Evolutionary conservation across 1,140 invertebrate species (phyloP).

Genomic region (Steinernema feltiae): DNA sequence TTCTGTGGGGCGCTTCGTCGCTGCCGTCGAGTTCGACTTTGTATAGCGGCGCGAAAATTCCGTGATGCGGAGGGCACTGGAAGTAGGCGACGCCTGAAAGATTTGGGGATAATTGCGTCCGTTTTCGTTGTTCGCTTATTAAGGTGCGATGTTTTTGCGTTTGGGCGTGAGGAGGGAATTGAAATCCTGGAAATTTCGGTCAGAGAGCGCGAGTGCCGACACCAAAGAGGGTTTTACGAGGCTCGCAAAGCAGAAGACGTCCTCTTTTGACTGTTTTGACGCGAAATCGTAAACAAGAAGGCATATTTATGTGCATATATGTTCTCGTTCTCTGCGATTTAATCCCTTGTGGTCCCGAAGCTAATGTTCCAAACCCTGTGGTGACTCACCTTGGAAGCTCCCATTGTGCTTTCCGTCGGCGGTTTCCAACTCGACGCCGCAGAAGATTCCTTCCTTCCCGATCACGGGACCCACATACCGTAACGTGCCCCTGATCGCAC

Average conservation of each 20-base stretch:
- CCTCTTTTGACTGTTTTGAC: too few relatives aligned
- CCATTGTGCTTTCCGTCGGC: conserved; percentile 49
- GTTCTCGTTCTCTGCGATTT: too few relatives aligned
- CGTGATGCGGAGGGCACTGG: conserved; percentile 35
- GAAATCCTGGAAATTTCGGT: background rate
- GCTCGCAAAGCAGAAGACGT: too few relatives aligned
- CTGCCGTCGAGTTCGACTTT: conserved; percentile 43
- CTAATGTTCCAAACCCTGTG: too few relatives aligned
- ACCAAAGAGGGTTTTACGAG: too few relatives aligned
- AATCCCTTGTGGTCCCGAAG: too few relatives aligned
- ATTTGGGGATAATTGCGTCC: background rate
- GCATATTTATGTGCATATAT: too few relatives aligned
- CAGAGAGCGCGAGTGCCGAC: too few relatives aligned
- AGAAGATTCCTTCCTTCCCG: conserved; percentile 48
- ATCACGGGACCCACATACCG: conserved; percentile 43
- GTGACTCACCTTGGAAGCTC: conserved; percentile 39
- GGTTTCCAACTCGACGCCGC: conserved; percentile 46
- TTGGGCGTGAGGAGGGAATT: background rate
- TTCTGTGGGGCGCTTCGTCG: background rate
- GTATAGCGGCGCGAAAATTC: conserved; percentile 47
- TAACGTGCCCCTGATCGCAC: conserved; percentile 26
- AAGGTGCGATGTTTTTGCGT: background rate
- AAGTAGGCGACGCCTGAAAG: conserved; percentile 45
- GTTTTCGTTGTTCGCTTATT: background rate
- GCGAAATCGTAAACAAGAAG: too few relatives aligned